Conservation (phyloP, 2,888 invertebrate species). For the Chironomus tentans region DNA sequence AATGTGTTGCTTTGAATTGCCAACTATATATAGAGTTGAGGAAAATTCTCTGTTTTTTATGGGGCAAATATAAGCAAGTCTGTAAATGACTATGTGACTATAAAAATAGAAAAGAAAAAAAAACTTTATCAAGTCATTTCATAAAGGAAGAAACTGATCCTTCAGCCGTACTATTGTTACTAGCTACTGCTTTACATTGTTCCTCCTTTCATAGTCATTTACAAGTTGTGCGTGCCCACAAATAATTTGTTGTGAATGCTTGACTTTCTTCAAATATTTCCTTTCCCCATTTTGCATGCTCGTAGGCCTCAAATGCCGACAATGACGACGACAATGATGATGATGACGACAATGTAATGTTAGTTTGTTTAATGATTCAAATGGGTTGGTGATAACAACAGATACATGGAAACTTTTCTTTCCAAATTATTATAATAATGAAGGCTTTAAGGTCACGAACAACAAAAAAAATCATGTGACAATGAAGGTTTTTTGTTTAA, state of each 20-base stretch:
- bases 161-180: no score
- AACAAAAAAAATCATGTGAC: no score
- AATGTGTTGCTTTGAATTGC: slow-evolving; percentile 25
- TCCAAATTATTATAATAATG: no score
- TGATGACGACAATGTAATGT: neutral
- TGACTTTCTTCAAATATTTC: neutral
- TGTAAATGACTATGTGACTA: neutral
- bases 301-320: neutral
- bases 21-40: neutral
- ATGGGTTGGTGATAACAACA: no score
- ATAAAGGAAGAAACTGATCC: neutral
- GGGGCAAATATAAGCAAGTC: neutral
- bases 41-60: neutral
- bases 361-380: no score
- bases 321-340: neutral
- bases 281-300: neutral
- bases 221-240: slow-evolving; percentile 14
- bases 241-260: slow-evolving; percentile 11
- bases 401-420: neutral
- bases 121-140: neutral
- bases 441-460: no score
- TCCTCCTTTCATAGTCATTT: neutral
- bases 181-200: neutral
- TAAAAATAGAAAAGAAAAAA: neutral
- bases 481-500: no score